A percentile compares a stretch with the other conserved stretches of the same genome.
Evolutionary conservation across 2,113 vertebrate genomes (phyloP).

Genomic region (Neolamprologus devosi): DNA sequence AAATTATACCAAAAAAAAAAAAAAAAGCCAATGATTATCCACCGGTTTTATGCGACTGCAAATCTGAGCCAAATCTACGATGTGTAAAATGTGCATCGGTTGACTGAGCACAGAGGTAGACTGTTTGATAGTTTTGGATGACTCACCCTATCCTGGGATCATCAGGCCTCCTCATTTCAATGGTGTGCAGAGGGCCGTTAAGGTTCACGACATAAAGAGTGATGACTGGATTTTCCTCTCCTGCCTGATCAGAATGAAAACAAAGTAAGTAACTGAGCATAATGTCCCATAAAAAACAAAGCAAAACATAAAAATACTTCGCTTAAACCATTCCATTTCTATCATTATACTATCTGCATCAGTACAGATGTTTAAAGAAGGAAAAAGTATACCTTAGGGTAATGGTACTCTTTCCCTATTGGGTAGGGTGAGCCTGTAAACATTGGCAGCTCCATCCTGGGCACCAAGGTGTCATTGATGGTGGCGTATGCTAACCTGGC

Average conservation of each 20-base stretch:
- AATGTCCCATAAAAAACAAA: background rate
- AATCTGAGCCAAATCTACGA: background rate
- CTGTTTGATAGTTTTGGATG: background rate
- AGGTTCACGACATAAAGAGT: conserved; percentile 90
- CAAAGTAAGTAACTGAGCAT: background rate
- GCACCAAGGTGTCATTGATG: conserved; percentile 90
- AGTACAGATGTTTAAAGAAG: background rate
- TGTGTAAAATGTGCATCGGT: background rate
- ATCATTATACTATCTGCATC: background rate
- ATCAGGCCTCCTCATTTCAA: conserved; percentile 89
- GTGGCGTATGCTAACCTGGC: conserved; percentile 89
- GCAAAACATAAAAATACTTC: background rate
- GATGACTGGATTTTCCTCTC: conserved; percentile 90
- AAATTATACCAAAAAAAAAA: background rate
- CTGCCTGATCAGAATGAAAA: conserved; percentile 69
- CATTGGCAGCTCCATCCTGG: conserved; percentile 88
- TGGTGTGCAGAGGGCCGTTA: conserved; percentile 88
- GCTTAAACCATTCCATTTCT: background rate
- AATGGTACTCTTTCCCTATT: conserved; percentile 82
- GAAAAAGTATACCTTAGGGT: conserved; percentile 80
- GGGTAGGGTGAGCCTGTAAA: conserved; percentile 86
- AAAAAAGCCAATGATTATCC: background rate
- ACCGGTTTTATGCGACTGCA: background rate
- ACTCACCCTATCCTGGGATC: conserved; percentile 87
- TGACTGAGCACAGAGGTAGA: background rate